A percentile compares a stretch with the other conserved stretches of the same genome.
Evolutionary conservation across 2,113 vertebrate genomes (phyloP).

Genomic region (Rhynchomys soricoides): DNA sequence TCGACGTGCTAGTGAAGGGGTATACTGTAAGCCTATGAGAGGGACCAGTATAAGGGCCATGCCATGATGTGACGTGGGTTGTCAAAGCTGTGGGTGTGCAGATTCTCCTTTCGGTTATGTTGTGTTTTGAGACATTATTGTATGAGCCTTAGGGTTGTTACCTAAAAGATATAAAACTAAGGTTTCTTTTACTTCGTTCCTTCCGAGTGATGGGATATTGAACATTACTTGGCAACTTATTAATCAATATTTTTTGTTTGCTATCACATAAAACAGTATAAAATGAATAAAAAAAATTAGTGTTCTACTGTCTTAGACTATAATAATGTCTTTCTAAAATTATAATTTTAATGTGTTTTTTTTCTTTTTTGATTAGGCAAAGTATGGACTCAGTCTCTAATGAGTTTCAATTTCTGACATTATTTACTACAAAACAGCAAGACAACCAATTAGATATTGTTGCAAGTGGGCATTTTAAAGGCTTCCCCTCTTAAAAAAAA

Average conservation of each 20-base stretch:
- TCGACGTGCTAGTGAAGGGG: constrained; percentile 1
- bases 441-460: constrained; percentile 80
- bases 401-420: constrained; percentile 71
- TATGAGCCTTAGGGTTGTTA: constrained; percentile 18
- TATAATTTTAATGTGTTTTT: constrained; percentile 41
- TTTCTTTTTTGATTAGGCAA: constrained; percentile 71
- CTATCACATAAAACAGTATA: constrained; percentile 3
- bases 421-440: constrained; percentile 80
- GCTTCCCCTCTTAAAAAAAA: constrained; percentile 70
- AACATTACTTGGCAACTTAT: neutral
- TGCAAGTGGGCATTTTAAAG: constrained; percentile 80
- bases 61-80: neutral
- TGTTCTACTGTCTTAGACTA: constrained; percentile 14
- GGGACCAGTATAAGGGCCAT: neutral
- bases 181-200: constrained; percentile 17
- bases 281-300: constrained; percentile 42
- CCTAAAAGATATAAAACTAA: neutral
- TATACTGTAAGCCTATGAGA: constrained; percentile 6
- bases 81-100: neutral
- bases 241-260: constrained; percentile 60
- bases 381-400: constrained; percentile 63
- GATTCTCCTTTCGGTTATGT: neutral
- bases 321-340: constrained; percentile 61
- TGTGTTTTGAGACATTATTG: constrained; percentile 25
- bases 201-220: constrained; percentile 17